Evolutionary conservation across 2,888 invertebrate genomes (phyloP), one percentile per base, ranked within the genome.

Genomic region (Sicus ferrugineus): DNA sequence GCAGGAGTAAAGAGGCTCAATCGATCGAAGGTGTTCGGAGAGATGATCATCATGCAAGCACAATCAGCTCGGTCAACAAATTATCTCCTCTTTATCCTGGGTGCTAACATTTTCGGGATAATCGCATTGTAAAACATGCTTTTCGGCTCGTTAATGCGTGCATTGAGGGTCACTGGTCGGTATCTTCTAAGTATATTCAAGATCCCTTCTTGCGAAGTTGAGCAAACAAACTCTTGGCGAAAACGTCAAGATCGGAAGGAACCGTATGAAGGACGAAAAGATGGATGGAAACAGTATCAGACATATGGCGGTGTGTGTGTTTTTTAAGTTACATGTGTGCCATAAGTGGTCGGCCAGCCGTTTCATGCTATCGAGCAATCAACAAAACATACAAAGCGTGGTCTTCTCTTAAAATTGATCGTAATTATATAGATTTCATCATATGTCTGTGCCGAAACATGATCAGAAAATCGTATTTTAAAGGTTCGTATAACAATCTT

Each of bases 91-190:
- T 72, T 72, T 72, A 72, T 70, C 69, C 70, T 56, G 69, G 68
- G 72, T 72, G 72, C 70, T 56, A 72, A 70, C 67, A 69, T 66
- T 64, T 72, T 70, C 62, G 67, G 59, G 64, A 72, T 70, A 72
- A 72, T 70, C 70, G 67, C 67, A 70, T 69, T 67, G 72, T 72
- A 70, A 72, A 59, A 70, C 70, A 67, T 64, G 68, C 68, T 67
- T 63, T 58, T 67, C 56, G 34, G 16, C 58, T 59, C 42, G 59
- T 59, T 67, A 67, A 59, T 58, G 31, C 42, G 23, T 58, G 65
- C 54, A 23, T 28, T 9, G 50, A 50, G 50, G 50, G 50, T 50
- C 23, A n/a, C 19, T 21, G 54, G 11, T 26, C 23, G 23, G n/a
- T 50, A 19, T n/a, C n/a, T n/a, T n/a, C n/a, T n/a, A n/a, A n/a